Base-by-base conservation (phyloP, 2,797 vertebrate species). In the Anableps anableps region DNA sequence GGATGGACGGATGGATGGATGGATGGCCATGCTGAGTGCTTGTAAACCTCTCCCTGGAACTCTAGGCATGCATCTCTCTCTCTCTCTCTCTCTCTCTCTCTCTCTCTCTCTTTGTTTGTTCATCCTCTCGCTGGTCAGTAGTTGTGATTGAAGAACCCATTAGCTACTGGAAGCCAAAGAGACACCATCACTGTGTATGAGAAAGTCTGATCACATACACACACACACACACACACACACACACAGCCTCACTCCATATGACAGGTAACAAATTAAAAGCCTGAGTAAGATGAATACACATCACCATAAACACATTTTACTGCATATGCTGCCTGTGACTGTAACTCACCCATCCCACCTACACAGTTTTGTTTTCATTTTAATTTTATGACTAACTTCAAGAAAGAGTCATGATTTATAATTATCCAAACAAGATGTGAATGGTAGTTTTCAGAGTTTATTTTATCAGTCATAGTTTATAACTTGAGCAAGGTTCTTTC, bases 81-180 rank as follows among this genome's bases (percentile, higher is more conserved):
- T n/a, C n/a, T n/a, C n/a, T n/a, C 23, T 43, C 38, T 70, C 23
- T 70, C 38, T 43, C 66, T 70, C 34, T 78, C n/a, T 43, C 23
- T 43, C 38, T 70, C 23, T 70, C 38, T 43, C 66, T 70, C 34
- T 78, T 9, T 64, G 38, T 83, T 29, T 72, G 26, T 64, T 68
- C 74, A 34, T 62, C 78, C 77, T 87, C 87, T 86, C 87, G 76
- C 85, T 89, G 89, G 91, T 93, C 92, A 90, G 92, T 93, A 90
- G 77, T 36, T 84, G 86, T 92, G 89, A 93, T 90, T 94, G 91
- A 93, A 91, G 14, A 88, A 80, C 79, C 92, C 88, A 93, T 93
- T 94, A 93, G 86, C 80, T 82, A 90, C 90, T 86, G 91, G 91
- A 93, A 92, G 88, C 89, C 82, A 88, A 86, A 85, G 88, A 91